A percentile compares a stretch with the other conserved stretches of the same genome.
Evolutionary conservation across 2,888 invertebrate genomes (phyloP).

Genomic region (Caenorhabditis macrosperma): DNA sequence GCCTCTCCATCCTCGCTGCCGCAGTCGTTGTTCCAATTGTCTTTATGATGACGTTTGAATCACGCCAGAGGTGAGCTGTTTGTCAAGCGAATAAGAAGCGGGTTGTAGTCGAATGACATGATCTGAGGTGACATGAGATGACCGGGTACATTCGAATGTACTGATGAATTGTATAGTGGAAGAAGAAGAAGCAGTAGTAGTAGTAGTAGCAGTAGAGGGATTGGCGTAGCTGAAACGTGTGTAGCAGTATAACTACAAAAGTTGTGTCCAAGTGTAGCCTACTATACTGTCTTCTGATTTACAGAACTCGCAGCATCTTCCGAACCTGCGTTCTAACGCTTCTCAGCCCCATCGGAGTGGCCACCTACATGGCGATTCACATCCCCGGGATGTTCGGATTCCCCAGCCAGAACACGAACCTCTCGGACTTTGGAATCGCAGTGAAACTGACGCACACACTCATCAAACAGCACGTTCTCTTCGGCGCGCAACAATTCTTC

Average conservation of each 20-base stretch:
- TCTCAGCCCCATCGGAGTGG: slow-evolving; percentile 42
- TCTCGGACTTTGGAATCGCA: background rate
- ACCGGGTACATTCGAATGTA: background rate
- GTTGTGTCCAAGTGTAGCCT: background rate
- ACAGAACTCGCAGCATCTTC: slow-evolving; percentile 31
- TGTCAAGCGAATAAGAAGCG: background rate
- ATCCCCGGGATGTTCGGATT: background rate
- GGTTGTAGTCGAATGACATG: slow-evolving; percentile 20
- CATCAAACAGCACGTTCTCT: slow-evolving; percentile 39
- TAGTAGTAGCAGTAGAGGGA: background rate
- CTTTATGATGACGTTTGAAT: slow-evolving; percentile 39
- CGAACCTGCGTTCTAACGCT: slow-evolving; percentile 35
- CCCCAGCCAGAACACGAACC: background rate
- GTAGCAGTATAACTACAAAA: slow-evolving; percentile 13
- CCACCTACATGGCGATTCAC: slow-evolving; percentile 5
- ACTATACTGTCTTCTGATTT: slow-evolving; percentile 1
- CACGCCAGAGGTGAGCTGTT: slow-evolving; percentile 33
- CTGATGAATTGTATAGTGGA: background rate
- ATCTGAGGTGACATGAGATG: slow-evolving; percentile 8
- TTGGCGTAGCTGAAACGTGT: slow-evolving; percentile 8
- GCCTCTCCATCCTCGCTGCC: slow-evolving; percentile 57
- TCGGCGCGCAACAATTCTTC: slow-evolving; percentile 58
- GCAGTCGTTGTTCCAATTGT: slow-evolving; percentile 53
- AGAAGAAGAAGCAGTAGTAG: too few species aligned
- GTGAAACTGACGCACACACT: background rate